Percentiles rank a stretch among this genome's conserved stretches.
Evolutionary conservation across 37 sponge, comb jelly and placozoan species (phyloP).

Genomic region (Sycon ciliatum): DNA sequence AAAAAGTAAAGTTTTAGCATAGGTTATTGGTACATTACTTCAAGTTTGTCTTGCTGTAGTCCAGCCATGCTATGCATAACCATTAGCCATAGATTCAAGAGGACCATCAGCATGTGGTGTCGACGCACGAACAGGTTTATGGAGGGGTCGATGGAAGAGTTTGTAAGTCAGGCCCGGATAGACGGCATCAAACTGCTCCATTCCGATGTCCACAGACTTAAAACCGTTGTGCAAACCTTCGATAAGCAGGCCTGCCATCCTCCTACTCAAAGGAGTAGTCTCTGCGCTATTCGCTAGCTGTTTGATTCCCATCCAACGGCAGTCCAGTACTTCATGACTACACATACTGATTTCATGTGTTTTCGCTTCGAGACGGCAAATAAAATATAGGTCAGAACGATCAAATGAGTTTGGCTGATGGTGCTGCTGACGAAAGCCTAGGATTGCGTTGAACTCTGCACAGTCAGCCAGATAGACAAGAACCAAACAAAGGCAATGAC

Average conservation of each 20-base stretch:
- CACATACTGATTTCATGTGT: slow-evolving; percentile 50
- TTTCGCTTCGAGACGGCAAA: slow-evolving; percentile 61
- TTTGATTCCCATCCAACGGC: slow-evolving; percentile 53
- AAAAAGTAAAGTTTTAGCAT: too few species aligned
- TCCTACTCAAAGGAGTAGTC: slow-evolving; percentile 32
- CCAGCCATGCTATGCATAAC: too few species aligned
- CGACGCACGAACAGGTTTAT: too few species aligned
- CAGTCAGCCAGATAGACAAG: background rate
- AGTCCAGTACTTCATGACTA: slow-evolving; percentile 50
- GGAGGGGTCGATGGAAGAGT: slow-evolving; percentile 27
- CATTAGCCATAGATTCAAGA: too few species aligned
- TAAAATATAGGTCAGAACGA: slow-evolving; percentile 63
- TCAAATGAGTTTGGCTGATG: slow-evolving; percentile 39
- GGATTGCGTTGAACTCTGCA: slow-evolving; percentile 54
- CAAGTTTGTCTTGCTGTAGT: too few species aligned
- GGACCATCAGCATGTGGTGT: too few species aligned
- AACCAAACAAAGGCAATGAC: background rate
- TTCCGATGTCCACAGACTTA: background rate
- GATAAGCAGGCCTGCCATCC: slow-evolving; percentile 13
- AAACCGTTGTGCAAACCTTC: slow-evolving; percentile 30
- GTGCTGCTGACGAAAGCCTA: slow-evolving; percentile 70
- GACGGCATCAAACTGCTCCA: slow-evolving; percentile 12
- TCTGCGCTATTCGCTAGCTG: slow-evolving; percentile 32
- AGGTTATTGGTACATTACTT: too few species aligned
- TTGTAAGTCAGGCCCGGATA: slow-evolving; percentile 29